phyloP scores from a whole-genome alignment of 2,113 vertebrate species.

The Acrocephalus kingi region DNA sequence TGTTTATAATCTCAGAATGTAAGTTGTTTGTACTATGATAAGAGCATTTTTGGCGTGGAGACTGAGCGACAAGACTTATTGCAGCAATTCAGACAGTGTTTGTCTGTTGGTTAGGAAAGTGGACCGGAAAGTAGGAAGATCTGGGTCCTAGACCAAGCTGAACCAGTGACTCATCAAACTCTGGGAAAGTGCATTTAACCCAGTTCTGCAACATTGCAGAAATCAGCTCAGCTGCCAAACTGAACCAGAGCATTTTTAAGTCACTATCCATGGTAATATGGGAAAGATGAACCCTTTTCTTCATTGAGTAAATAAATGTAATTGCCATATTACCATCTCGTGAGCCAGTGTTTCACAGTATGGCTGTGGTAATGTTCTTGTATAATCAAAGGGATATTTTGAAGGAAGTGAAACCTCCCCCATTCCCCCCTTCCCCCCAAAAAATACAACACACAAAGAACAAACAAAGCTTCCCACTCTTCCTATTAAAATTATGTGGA shows the following conservation, averaged over 20 bases:
- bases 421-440: accelerated
- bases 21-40: constrained; percentile 72
- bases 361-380: neutral
- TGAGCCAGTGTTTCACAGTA: neutral
- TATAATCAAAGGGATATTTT: neutral
- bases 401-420: neutral
- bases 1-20: constrained; percentile 69
- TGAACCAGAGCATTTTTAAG: neutral
- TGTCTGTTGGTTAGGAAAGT: neutral
- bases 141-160: constrained; percentile 21
- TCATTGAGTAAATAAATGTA: neutral
- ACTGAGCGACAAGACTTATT: neutral
- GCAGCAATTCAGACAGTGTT: constrained; percentile 31
- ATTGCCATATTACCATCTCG: neutral
- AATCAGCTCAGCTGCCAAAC: neutral
- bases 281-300: neutral
- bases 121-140: constrained; percentile 23
- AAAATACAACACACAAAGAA: neutral
- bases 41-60: constrained; percentile 61
- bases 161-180: constrained; percentile 8
- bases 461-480: neutral
- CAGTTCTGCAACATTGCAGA: neutral
- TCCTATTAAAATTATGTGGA: neutral
- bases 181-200: constrained; percentile 17
- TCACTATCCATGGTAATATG: neutral